Base-by-base conservation (phyloP, 1,140 invertebrate species). In the Drosophila lacteicornis region DNA sequence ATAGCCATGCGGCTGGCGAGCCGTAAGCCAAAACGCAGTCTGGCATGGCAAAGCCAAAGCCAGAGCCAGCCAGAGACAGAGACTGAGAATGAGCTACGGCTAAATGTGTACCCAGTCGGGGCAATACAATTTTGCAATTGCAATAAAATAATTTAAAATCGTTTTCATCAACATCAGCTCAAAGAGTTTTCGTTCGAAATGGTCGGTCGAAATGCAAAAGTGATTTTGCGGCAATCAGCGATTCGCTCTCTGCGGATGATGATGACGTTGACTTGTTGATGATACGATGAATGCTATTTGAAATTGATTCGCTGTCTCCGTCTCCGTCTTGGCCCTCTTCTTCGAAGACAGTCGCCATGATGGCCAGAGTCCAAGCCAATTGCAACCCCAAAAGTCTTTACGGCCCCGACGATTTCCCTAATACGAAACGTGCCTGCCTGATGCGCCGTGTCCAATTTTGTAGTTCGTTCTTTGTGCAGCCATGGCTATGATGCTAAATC, bases 81-180 rank as follows among this genome's bases (percentile, higher is more conserved):
- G 15, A 42, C 56, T 57, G 62, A 50, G 15, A 42, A 49, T 57
- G 59, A 57, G 49, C 36, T 38, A 38, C 36, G 59, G 47, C 47
- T 36, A 66, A 67, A 36, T 19, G 12, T 19, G 17, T 15, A 55
- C 19, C 63, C 78, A 76, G 67, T 63, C 71, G 56, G 68, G 77
- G 71, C 84, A 83, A 75, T 84, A 87, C 70, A 79, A 86, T 86
- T 87, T 88, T 90, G 81, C 84, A 88, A 88, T 88, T 90, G 85
- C 82, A 81, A 88, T 88, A 91, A 91, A 91, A 91, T 84, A 91
- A 91, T 91, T 91, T 91, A 91, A 91, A 91, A 91, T 91, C 86
- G 86, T 91, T 91, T 91, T 91, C 86, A 91, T 90, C 86, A 90
- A 86, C 85, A 86, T 80, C 87, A 80, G 68, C 82, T 82, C 76